Percentiles rank a stretch among this genome's conserved stretches.
phyloP scores from a whole-genome alignment of 1,140 invertebrate genomes.

The Zophobas atratus region DNA sequence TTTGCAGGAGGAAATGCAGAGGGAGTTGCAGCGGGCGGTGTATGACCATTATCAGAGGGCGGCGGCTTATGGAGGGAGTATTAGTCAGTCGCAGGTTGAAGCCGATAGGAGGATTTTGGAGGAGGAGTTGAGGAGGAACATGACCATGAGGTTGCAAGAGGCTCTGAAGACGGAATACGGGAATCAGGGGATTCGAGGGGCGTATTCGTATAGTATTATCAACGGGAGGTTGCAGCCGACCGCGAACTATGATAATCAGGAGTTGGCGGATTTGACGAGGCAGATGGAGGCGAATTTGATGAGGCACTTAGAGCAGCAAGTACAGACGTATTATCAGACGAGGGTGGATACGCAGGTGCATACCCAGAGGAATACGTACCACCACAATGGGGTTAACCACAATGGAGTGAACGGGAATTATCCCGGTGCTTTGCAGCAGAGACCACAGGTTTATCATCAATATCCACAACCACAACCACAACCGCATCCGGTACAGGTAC shows the following conservation, averaged over 20 bases:
- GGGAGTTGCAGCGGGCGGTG: constrained; percentile 59
- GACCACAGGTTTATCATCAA: constrained; percentile 18
- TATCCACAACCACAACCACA: constrained; percentile 14
- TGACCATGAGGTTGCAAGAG: constrained; percentile 61
- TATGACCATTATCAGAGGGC: constrained; percentile 26
- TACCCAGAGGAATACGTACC: constrained; percentile 15
- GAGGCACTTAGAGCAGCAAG: constrained; percentile 56
- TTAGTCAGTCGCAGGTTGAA: constrained; percentile 21
- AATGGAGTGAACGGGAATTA: background rate
- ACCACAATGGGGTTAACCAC: background rate
- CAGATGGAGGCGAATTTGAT: constrained; percentile 61
- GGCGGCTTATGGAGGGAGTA: background rate
- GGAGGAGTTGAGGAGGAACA: constrained; percentile 61
- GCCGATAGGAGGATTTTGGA: constrained; percentile 56
- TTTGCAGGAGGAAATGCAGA: constrained; percentile 60
- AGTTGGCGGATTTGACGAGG: constrained; percentile 60
- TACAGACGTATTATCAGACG: constrained; percentile 36
- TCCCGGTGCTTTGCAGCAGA: background rate
- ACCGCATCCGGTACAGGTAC: constrained; percentile 49
- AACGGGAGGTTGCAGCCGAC: constrained; percentile 56
- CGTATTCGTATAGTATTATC: constrained; percentile 58
- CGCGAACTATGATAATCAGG: constrained; percentile 63
- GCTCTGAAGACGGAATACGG: constrained; percentile 60
- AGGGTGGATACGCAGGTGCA: background rate
- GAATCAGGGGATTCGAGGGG: constrained; percentile 56